These are phyloP conservation scores for Pelochelys cantorii DNA, from an alignment of 2,797 vertebrate species.

Conservation along the genomic window DNA sequence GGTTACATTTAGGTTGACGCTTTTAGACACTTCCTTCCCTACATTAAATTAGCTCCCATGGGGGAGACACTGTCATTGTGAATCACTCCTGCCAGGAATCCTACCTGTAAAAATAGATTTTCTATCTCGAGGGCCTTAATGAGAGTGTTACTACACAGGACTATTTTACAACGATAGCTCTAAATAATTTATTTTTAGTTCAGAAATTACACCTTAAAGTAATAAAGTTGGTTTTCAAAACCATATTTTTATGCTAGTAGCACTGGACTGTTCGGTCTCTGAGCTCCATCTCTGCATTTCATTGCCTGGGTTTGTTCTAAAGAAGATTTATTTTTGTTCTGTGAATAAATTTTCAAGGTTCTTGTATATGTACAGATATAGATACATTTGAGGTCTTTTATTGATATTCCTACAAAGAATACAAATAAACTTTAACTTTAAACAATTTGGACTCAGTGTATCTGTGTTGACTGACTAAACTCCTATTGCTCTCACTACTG, in stretches of 20 bases:
- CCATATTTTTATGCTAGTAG: slow-evolving; percentile 84
- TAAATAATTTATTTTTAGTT: slow-evolving; percentile 88
- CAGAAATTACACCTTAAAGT: slow-evolving; percentile 78
- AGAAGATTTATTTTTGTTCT: slow-evolving; percentile 89
- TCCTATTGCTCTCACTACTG: background rate
- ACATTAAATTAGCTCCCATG: slow-evolving; percentile 42
- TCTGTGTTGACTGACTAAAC: slow-evolving; percentile 36
- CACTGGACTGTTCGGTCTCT: slow-evolving; percentile 79
- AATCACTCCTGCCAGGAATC: slow-evolving; percentile 70
- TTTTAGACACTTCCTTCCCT: slow-evolving; percentile 60
- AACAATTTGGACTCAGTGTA: slow-evolving; percentile 73
- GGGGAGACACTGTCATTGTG: slow-evolving; percentile 46
- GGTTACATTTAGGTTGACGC: slow-evolving; percentile 58
- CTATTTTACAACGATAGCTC: slow-evolving; percentile 80
- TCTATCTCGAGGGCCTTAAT: slow-evolving; percentile 83
- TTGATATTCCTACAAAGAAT: slow-evolving; percentile 86
- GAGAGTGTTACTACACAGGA: slow-evolving; percentile 78
- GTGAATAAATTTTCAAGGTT: slow-evolving; percentile 87
- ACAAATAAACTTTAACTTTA: slow-evolving; percentile 88
- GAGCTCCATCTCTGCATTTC: slow-evolving; percentile 84
- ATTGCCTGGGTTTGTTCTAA: slow-evolving; percentile 85
- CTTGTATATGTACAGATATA: slow-evolving; percentile 87
- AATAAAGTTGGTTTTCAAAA: slow-evolving; percentile 81
- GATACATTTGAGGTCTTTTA: slow-evolving; percentile 87
- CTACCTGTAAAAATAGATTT: slow-evolving; percentile 76